These are phyloP conservation scores for Tragelaphus buxtoni DNA, from an alignment of 2,113 vertebrate species.

Conservation along the genomic window DNA sequence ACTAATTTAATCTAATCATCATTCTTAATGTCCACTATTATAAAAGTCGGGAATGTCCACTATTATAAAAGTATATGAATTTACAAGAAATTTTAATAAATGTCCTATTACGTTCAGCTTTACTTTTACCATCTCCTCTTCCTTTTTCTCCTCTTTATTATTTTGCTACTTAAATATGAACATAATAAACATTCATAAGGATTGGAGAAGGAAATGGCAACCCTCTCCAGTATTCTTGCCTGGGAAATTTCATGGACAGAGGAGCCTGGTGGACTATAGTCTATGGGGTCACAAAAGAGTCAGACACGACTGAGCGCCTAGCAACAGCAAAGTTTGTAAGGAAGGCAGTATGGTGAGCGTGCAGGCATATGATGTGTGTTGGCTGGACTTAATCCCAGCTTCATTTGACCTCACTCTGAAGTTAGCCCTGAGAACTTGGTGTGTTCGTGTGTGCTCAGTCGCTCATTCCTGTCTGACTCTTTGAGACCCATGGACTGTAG, in stretches of 20 bases:
- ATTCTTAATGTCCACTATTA: background rate
- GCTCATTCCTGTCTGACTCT: background rate
- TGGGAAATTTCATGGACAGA: background rate
- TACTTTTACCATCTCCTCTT: fast-evolving
- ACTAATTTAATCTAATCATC: background rate
- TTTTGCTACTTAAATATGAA: background rate
- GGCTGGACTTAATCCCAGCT: background rate
- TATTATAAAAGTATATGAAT: background rate
- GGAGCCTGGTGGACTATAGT: background rate
- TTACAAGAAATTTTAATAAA: background rate
- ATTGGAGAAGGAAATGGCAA: background rate
- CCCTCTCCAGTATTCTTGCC: background rate
- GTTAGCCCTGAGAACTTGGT: fast-evolving
- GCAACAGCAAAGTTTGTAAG: background rate
- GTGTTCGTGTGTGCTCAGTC: fast-evolving
- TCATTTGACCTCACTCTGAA: background rate
- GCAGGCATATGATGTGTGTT: fast-evolving
- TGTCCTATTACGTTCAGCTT: fast-evolving
- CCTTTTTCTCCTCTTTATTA: background rate
- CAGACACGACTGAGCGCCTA: fast-evolving
- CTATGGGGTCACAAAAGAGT: background rate
- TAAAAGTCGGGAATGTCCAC: no score
- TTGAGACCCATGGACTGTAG: background rate
- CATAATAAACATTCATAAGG: fast-evolving
- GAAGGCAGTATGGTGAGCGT: fast-evolving